A percentile compares a stretch with the other conserved stretches of the same genome.
Evolutionary conservation across 2,113 vertebrate species (phyloP).

Genomic region (Corvus hawaiiensis): DNA sequence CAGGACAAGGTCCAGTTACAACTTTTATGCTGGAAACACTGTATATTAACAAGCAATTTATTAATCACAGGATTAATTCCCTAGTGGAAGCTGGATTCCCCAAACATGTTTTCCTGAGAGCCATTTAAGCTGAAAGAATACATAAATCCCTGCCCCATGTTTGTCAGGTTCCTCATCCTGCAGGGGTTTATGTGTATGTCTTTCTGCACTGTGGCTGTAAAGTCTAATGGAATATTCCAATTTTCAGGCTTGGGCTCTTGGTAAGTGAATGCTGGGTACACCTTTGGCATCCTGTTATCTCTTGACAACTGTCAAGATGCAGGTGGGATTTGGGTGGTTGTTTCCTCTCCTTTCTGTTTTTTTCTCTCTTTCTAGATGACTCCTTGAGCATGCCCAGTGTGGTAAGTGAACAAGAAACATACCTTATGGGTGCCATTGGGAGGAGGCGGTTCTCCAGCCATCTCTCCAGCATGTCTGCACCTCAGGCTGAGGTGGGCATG

Average conservation of each 20-base stretch:
- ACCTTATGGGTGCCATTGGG: slow-evolving; percentile 84
- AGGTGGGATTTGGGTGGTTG: neutral
- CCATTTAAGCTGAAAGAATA: neutral
- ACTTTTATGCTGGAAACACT: neutral
- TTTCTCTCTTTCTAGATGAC: slow-evolving; percentile 77
- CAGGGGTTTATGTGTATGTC: neutral
- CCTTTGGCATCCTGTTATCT: neutral
- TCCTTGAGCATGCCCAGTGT: slow-evolving; percentile 97
- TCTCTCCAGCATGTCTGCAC: slow-evolving; percentile 82
- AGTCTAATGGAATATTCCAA: neutral
- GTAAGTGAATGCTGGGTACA: neutral
- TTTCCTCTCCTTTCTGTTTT: neutral
- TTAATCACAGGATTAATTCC: neutral
- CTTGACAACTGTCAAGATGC: neutral
- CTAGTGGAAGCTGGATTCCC: neutral
- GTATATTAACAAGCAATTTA: neutral
- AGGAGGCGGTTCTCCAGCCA: slow-evolving; percentile 96
- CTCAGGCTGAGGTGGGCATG: slow-evolving; percentile 88
- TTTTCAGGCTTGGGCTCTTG: neutral
- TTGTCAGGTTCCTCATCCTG: neutral
- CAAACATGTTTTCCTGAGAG: neutral
- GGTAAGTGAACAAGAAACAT: slow-evolving; percentile 97
- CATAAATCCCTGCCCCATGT: neutral
- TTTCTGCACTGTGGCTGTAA: neutral
- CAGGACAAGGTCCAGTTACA: neutral